Evolutionary conservation across 2,113 vertebrate species (phyloP).

Genomic region (Zingel zingel): DNA sequence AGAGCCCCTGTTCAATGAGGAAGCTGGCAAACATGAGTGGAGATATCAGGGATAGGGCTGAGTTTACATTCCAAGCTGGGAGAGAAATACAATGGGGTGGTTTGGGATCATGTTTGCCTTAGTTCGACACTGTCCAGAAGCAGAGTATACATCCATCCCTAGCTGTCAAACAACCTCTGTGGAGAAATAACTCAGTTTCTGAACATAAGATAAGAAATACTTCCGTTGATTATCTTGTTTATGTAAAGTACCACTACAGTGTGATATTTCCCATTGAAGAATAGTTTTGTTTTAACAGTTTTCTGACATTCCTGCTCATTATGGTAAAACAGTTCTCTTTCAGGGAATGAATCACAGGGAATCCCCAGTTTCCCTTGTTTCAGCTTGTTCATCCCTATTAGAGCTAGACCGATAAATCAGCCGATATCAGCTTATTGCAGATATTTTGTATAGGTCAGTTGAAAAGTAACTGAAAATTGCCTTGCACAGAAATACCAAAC

Average conservation of each 20-base stretch:
- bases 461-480: neutral
- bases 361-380: neutral
- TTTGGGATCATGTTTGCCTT: constrained; percentile 12
- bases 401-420: neutral
- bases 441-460: neutral
- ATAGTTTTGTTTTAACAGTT: neutral
- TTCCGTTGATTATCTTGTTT: neutral
- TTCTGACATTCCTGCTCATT: neutral
- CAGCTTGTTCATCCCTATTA: neutral
- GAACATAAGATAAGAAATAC: constrained; percentile 7
- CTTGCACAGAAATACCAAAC: neutral
- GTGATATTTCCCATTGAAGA: neutral
- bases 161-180: constrained; percentile 6
- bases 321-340: neutral
- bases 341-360: neutral
- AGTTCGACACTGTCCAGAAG: constrained; percentile 41
- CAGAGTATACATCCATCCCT: neutral
- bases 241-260: neutral
- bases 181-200: neutral
- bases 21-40: constrained; percentile 74
- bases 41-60: constrained; percentile 65
- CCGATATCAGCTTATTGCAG: neutral
- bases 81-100: constrained; percentile 16
- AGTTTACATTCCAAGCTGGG: constrained; percentile 63
- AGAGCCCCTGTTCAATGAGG: constrained; percentile 71